Evolutionary conservation across 2,113 vertebrate genomes (phyloP), one percentile per base, ranked within the genome.

Genomic region (Mungos mungo): DNA sequence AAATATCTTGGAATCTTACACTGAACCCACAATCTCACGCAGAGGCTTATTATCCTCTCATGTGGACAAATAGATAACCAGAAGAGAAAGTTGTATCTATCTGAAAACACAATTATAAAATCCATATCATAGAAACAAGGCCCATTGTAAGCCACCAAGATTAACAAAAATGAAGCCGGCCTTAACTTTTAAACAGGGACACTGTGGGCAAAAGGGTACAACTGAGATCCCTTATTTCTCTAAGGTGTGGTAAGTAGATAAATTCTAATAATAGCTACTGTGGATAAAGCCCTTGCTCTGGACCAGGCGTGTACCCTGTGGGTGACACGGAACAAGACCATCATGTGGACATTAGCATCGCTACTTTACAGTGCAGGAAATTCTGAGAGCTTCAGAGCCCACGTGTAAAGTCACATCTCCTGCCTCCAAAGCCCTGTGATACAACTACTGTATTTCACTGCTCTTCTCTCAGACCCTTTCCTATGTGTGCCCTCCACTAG

Each of bases 31-130:
- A 69, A 16, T 35, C 6, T 72, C 74, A 72, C 11, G 1, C 29
- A 72, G 45, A 77, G 91, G 68, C 18, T 90, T 88, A 81, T 41
- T 38, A 54, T 33, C 65, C 12, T 33, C 50, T 29, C 60, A 21
- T 23, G 8, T 60, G 50, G 14, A 14, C 35, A 88, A 93, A 50
- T 41, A 21, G 45, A 41, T 41, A 95, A 71, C 6, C 47, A 69
- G 63, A 33, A 68, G 6, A 95, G 27, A 87, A 88, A 94, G 68
- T 63, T n/a, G 47, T 45, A 85, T 83, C 50, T 88, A 79, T 76
- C 96, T 90, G 25, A 72, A 97, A 95, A 94, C 23, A 41, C 35
- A 52, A 69, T n/a, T 52, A 29, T 90, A 80, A 96, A 94, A 66
- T 27, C 47, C 68, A 33, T 57, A 88, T 52, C 47, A 50, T 5